Base-by-base conservation (phyloP, 2,888 invertebrate genomes). In the Aphodius sticticus region DNA sequence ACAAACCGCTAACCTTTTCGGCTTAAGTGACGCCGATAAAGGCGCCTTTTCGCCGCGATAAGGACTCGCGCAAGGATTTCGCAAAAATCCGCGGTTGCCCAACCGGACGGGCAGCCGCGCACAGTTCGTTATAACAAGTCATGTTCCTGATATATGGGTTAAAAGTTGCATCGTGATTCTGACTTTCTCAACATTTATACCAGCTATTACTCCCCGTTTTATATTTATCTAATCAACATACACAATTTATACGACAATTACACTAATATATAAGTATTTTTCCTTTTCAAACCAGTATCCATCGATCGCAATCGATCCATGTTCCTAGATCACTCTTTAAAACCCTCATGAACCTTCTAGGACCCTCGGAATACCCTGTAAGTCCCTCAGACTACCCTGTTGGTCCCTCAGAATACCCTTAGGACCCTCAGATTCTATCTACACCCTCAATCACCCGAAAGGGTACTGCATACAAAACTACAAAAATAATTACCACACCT, bases 81-180 rank as follows among this genome's bases (percentile, higher is more conserved):
- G 81, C 81, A 81, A 82, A 80, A 80, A 77, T 77, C 71, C 71
- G 76, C 71, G 80, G 74, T 81, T 81, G 72, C 81, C 36, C 77
- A 81, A 81, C 80, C 77, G 72, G 37, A 36, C 70, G 69, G 53
- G 75, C 77, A 77, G 37, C 69, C 72, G 78, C 78, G 78, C 81
- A 80, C 77, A 75, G 81, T 82, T 82, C 80, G 82, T 82, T 83
- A 82, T 81, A 80, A 78, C 82, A 78, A 83, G 81, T 82, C 83
- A 81, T 83, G 82, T 82, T 83, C 80, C 78, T 83, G 80, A 82
- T 82, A 83, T 83, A 83, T 82, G 81, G 82, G 81, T 83, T 83
- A 82, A 81, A 82, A 82, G 81, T 82, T 77, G 81, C 36, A 78
- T 83, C 83, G 83, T 83, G 83, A 82, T 83, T 79, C 78, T 80